Conservation (phyloP, 2,797 vertebrate species). For the Esox masquinongy region DNA sequence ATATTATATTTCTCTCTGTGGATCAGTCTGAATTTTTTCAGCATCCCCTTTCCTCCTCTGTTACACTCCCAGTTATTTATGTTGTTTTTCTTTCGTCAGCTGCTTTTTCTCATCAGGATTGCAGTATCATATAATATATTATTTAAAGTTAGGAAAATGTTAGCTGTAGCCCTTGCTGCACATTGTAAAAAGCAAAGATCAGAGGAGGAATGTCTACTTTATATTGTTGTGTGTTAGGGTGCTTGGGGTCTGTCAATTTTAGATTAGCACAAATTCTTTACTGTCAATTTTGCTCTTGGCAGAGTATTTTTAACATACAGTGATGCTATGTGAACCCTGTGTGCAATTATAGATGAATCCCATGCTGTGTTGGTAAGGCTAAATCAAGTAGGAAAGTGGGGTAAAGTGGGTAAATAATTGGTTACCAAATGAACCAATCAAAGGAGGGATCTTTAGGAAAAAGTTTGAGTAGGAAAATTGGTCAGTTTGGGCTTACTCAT, state of each 20-base stretch:
- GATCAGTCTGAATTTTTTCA: background rate
- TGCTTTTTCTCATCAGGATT: conserved; percentile 19
- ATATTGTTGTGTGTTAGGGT: background rate
- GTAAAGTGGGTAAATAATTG: too few species aligned
- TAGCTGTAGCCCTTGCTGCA: background rate
- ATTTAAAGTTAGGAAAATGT: conserved; percentile 27
- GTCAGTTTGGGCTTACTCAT: too few species aligned
- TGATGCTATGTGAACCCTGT: too few species aligned
- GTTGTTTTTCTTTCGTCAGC: background rate
- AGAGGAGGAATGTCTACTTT: background rate
- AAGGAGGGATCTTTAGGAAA: too few species aligned
- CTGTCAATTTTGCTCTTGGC: background rate
- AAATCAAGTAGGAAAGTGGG: too few species aligned
- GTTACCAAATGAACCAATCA: too few species aligned
- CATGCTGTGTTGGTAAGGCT: too few species aligned
- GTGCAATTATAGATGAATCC: too few species aligned
- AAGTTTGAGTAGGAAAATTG: too few species aligned
- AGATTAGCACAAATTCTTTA: background rate
- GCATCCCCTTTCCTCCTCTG: background rate
- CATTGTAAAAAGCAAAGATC: conserved; percentile 1
- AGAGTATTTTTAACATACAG: conserved; percentile 28
- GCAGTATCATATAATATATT: conserved; percentile 28
- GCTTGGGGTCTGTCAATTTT: conserved; percentile 2
- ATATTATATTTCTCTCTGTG: background rate
- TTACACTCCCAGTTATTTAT: background rate